These are phyloP conservation scores for Helicoverpa assulta DNA, from an alignment of 2,888 invertebrate species.

Conservation along the genomic window DNA sequence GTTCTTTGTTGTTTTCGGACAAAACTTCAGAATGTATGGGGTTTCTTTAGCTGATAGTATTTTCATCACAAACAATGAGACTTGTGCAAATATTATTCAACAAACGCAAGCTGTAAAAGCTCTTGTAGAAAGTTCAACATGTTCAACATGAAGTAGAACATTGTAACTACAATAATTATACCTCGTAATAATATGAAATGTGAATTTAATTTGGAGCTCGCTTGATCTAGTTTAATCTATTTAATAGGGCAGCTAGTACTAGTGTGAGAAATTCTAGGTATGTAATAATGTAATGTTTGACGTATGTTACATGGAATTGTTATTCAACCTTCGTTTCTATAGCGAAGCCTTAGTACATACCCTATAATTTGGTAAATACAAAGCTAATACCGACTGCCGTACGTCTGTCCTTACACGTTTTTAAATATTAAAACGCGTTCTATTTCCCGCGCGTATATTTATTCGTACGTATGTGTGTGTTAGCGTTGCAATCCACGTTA, in stretches of 20 bases:
- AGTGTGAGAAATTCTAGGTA: conserved; percentile 27
- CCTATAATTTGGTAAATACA: conserved; percentile 60
- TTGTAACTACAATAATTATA: conserved; percentile 9
- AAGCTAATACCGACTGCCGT: conserved; percentile 49
- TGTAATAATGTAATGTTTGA: conserved; percentile 29
- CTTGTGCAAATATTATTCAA: conserved; percentile 4
- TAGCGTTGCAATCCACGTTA: conserved; percentile 77
- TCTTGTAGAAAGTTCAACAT: conserved; percentile 19
- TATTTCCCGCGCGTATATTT: conserved; percentile 76
- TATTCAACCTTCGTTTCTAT: conserved; percentile 38
- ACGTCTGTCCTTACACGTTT: conserved; percentile 69
- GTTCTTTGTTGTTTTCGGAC: conserved; percentile 33
- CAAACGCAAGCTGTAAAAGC: conserved; percentile 9
- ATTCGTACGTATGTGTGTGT: conserved; percentile 66
- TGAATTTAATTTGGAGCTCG: conserved; percentile 21
- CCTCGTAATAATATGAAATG: conserved; percentile 16
- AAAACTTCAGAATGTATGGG: conserved; percentile 21
- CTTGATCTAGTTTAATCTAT: conserved; percentile 28
- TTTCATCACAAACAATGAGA: conserved; percentile 3
- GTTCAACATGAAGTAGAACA: no score
- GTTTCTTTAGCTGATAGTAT: neutral
- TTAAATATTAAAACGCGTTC: conserved; percentile 83
- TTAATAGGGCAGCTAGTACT: conserved; percentile 37
- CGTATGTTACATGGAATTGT: conserved; percentile 44
- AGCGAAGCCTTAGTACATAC: conserved; percentile 18